phyloP scores from a whole-genome alignment of 2,888 invertebrate species.

The Malachius bipustulatus region DNA sequence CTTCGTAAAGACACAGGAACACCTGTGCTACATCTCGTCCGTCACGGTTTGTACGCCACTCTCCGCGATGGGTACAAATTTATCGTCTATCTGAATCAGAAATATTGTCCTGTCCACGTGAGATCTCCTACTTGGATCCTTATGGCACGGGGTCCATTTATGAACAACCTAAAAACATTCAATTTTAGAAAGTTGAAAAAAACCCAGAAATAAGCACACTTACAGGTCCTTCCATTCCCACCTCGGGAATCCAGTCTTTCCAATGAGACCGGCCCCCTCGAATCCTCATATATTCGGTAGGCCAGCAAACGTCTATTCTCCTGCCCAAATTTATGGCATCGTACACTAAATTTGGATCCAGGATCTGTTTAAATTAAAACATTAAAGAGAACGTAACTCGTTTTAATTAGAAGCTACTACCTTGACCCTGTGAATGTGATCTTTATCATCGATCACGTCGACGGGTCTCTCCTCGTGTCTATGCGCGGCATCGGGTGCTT shows the following conservation, averaged over 20 bases:
- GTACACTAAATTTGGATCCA: conserved; percentile 63
- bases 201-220: no score
- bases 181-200: no score
- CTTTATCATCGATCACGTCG: conserved; percentile 36
- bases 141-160: conserved; percentile 88
- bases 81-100: conserved; percentile 85
- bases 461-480: conserved; percentile 27
- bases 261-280: conserved; percentile 81
- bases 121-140: conserved; percentile 74
- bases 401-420: conserved; percentile 29
- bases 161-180: conserved; percentile 69
- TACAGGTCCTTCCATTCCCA: conserved; percentile 85
- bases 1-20: no score
- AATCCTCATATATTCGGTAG: conserved; percentile 75
- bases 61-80: conserved; percentile 87
- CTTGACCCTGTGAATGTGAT: conserved; percentile 44
- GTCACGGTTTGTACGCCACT: conserved; percentile 71
- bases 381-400: background rate
- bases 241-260: conserved; percentile 81
- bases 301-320: conserved; percentile 92
- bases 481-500: conserved; percentile 28
- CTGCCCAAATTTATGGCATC: conserved; percentile 85
- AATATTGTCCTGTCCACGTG: conserved; percentile 87
- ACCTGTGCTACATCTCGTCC: conserved; percentile 40
- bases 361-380: conserved; percentile 34